Conservation (phyloP, 1,140 invertebrate genomes). For the Tyrophagus putrescentiae region DNA sequence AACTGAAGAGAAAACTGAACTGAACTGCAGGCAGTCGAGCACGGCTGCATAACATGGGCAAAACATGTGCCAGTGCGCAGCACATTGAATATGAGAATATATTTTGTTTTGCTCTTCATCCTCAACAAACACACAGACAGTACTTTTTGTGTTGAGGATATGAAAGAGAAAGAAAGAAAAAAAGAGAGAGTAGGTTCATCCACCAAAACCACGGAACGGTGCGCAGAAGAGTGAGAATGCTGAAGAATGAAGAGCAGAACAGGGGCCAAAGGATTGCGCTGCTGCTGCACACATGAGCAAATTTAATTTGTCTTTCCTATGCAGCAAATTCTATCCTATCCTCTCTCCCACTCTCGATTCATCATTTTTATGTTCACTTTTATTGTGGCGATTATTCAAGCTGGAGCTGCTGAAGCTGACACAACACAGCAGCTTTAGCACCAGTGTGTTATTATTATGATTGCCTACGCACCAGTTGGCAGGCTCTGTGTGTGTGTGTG, state of each 20-base stretch:
- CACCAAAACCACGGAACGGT: too few species aligned
- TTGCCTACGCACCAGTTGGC: not conserved
- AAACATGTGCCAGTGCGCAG: too few species aligned
- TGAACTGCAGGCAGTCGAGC: too few species aligned
- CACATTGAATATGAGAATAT: too few species aligned
- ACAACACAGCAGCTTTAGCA: not conserved
- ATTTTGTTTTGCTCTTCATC: too few species aligned
- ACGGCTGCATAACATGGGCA: too few species aligned
- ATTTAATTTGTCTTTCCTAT: slow-evolving; percentile 11
- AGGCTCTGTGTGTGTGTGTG: not conserved
- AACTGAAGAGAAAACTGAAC: too few species aligned
- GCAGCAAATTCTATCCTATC: not conserved
- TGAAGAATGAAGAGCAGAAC: not conserved
- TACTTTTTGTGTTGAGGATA: too few species aligned
- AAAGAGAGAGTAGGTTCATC: too few species aligned
- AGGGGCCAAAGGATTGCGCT: not conserved
- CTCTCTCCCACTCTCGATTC: not conserved
- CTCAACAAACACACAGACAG: too few species aligned
- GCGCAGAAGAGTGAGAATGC: too few species aligned
- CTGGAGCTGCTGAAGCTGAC: slow-evolving; percentile 1
- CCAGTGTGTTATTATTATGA: slow-evolving; percentile 12
- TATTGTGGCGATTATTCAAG: slow-evolving; percentile 15
- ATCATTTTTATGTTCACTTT: slow-evolving; percentile 16
- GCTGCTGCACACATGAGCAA: slow-evolving; percentile 7
- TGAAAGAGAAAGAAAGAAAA: too few species aligned